Evolutionary conservation across 2,797 vertebrate species (phyloP), one percentile per base, ranked within the genome.

Genomic region (Myoxocephalus aenaeus): DNA sequence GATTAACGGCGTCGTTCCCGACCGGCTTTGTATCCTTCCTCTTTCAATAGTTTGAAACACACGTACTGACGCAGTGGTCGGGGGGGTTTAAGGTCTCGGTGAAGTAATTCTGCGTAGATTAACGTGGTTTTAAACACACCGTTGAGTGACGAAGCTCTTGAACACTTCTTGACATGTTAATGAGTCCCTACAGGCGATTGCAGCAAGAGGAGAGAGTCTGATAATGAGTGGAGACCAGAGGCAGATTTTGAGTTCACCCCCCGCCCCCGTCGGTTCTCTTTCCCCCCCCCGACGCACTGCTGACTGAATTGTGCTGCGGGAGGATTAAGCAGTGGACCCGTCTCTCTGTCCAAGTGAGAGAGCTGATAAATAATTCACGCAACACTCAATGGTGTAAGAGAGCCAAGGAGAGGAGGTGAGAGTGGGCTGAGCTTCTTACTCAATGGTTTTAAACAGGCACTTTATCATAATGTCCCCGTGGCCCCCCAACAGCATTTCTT

Each of bases 321-420:
- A 80, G 88, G 89, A 89, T 91, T 82, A 89, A 91, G 85, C 79
- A 91, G 85, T 80, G 79, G 77, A 86, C 80, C 77, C 77, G 73
- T 83, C 78, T 83, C 79, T 29, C n/a, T 44, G 27, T 73, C 62
- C 66, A 15, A 70, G 65, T 3, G 58, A 74, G 80, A 80, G 81
- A 40, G 65, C 66, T 77, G 68, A 91, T 92, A 89, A 94, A 94
- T 92, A 85, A 92, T 94, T 90, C 82, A 91, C 77, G 59, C 76
- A 80, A 76, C 76, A 53, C 80, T 86, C 77, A 34, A 70, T 69
- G 32, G 84, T 61, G 78, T 70, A 56, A 58, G 69, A 64, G 84
- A 89, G 87, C 84, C 83, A 77, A 82, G 79, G 78, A 76, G 88
- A 81, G 56, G 51, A 77, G 81, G 80, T 80, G 79, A 71, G 76